Percentiles rank a stretch among this genome's conserved stretches.
Evolutionary conservation across 1,140 invertebrate species (phyloP).

Genomic region (Ditylenchus dipsaci): DNA sequence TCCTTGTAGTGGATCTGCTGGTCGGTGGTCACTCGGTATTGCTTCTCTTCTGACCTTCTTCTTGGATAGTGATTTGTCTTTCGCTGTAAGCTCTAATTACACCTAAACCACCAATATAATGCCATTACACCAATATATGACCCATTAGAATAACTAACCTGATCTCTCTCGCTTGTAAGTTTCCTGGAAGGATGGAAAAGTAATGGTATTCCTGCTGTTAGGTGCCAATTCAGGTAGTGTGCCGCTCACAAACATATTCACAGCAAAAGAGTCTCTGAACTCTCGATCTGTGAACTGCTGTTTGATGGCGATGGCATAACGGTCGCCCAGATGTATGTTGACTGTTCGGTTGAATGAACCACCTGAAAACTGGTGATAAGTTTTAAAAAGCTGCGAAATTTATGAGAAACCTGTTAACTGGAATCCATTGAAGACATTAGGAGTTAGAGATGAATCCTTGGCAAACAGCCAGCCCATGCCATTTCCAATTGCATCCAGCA

Average conservation of each 20-base stretch:
- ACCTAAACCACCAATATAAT: constrained; percentile 6
- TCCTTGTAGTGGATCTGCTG: constrained; percentile 44
- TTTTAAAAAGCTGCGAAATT: background rate
- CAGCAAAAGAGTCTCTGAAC: constrained; percentile 75
- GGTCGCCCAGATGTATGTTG: constrained; percentile 35
- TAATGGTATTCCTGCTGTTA: constrained; percentile 65
- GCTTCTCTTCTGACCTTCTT: constrained; percentile 24
- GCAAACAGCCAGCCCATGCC: constrained; percentile 88
- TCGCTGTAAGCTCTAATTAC: constrained; percentile 34
- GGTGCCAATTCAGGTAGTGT: constrained; percentile 67
- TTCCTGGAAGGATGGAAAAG: constrained; percentile 75
- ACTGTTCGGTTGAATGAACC: constrained; percentile 23
- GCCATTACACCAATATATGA: background rate
- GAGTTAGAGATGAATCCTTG: constrained; percentile 48
- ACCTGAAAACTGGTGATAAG: constrained; percentile 4
- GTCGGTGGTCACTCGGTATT: constrained; percentile 36
- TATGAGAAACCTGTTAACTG: constrained; percentile 28
- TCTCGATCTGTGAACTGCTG: constrained; percentile 74
- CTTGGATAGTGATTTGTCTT: constrained; percentile 17
- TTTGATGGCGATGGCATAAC: constrained; percentile 65
- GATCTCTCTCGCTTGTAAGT: constrained; percentile 70
- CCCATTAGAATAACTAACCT: constrained; percentile 57
- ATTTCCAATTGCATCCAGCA: constrained; percentile 72
- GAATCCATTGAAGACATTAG: constrained; percentile 30
- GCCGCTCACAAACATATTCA: constrained; percentile 72